Base-by-base conservation (phyloP, 2,113 vertebrate species). In the Gasterosteus nipponicus region DNA sequence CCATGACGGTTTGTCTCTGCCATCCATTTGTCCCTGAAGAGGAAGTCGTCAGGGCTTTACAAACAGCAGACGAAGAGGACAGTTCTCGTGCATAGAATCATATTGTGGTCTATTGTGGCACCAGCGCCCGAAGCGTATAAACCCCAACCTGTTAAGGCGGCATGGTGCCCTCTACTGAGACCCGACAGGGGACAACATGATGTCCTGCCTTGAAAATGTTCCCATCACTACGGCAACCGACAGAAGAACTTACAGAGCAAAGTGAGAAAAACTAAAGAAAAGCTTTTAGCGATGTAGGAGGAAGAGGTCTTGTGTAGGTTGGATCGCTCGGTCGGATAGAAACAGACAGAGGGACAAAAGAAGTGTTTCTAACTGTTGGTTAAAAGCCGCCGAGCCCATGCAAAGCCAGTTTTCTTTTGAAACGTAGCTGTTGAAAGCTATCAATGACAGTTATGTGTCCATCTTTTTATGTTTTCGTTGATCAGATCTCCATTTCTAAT, bases 21-120 rank as follows among this genome's bases (percentile, higher is more conserved):
- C 77, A 68, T 92, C 90, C 93, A 93, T 91, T 83, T 85, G 90
- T 68, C 87, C 78, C 94, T 95, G 81, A 78, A 92, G 88, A 39
- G 33, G 33, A 78, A 63, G 14, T 38, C 2, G 26, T 77, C 63
- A 42, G 41, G 29, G 31, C 5, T 15, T 57, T 46, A 61, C 4
- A 14, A 7, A 62, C 7, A 14, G 35, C 26, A 38, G 14, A 62
- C 18, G 5, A 35, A 41, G 9, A 54, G 2, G n/a, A 47, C 16
- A 58, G 2, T n/a, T 46, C 7, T 10, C 18, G 8, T 59, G 9
- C 8, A 38, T 31, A 10, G 19, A 51, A 44, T 44, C 44, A 63
- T 60, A 39, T 1, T 53, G 42, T 44, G 14, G n/a, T 58, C 56
- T 68, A 12, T n/a, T 29, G 33, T 49, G 16, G 12, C 12, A 46